phyloP scores from a whole-genome alignment of 2,888 invertebrate species.

The Drosophila setosimentum region DNA sequence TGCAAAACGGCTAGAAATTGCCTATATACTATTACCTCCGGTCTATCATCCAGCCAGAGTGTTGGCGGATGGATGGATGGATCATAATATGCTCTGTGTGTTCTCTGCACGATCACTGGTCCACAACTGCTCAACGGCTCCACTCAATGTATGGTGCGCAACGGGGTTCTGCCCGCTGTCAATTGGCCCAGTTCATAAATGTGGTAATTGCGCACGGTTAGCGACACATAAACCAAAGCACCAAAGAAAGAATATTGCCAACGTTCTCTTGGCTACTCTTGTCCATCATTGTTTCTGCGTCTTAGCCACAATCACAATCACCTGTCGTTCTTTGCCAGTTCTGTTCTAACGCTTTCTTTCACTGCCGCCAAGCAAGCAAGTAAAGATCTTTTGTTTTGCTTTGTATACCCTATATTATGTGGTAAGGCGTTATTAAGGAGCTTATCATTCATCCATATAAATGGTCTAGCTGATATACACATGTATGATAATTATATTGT shows the following conservation, averaged over 20 bases:
- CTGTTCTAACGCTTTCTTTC: not conserved
- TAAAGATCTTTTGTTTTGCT: not conserved
- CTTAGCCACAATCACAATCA: conserved; percentile 41
- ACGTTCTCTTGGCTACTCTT: conserved; percentile 39
- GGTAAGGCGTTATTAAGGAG: not conserved
- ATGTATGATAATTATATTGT: not conserved
- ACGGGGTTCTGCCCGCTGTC: conserved; percentile 59
- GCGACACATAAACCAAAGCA: conserved; percentile 65
- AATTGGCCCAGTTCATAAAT: conserved; percentile 80
- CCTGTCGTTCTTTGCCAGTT: conserved; percentile 20
- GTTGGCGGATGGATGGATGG: conserved; percentile 7
- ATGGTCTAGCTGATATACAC: not conserved
- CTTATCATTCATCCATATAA: not conserved
- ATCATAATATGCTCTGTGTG: conserved; percentile 35
- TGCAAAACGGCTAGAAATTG: conserved; percentile 36
- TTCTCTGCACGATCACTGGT: not conserved
- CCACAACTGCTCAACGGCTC: conserved; percentile 1
- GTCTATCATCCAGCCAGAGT: conserved; percentile 8
- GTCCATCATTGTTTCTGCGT: conserved; percentile 23
- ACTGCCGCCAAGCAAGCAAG: not conserved
- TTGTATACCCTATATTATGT: not conserved
- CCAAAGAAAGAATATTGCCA: conserved; percentile 35
- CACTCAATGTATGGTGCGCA: conserved; percentile 11
- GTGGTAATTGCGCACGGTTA: conserved; percentile 75
- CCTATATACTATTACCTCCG: conserved; percentile 26